Evolutionary conservation across 2,113 vertebrate genomes (phyloP), one percentile per base, ranked within the genome.

Genomic region (Scomber japonicus): DNA sequence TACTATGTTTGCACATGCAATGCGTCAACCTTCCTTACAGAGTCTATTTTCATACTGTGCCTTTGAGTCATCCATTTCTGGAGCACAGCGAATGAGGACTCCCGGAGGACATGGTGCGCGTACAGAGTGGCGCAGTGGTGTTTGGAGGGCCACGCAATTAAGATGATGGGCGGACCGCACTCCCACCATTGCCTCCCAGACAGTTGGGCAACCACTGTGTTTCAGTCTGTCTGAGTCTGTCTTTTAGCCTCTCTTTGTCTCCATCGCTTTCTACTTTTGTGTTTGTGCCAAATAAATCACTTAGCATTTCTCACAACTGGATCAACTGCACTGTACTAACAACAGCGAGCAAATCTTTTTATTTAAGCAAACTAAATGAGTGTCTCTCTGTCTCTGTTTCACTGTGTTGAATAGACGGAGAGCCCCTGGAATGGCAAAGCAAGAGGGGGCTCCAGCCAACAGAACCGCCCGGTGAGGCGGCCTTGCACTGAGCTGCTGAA

Each of bases 401-500:
- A 10, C 30, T 87, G 59, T 87, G 56, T 82, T 94, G 14, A 93
- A 82, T 96, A 99, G 98, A 97, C 92, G 85, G 98, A 99, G 94
- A 98, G 96, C 96, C 96, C 96, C 93, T 99, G 97, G 97, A 97
- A 96, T 93, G 95, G 95, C 95, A 98, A 97, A 96, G 93, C 96
- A 0, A 97, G 96, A 95, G 97, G 95, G 93, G 93, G 96, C 95
- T 96, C 96, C 94, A 94, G 96, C 94, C 96, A 96, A 88, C 97
- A 97, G 93, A 95, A 88, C 83, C 97, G 97, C 93, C 95, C 97
- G 88, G 95, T 97, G 93, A 97, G 98, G 93, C 98, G 97, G 89
- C 98, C 97, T 65, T 99, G 98, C 96, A 97, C 98, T 4, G 98
- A 99, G 95, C 96, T 99, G 91, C 97, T 99, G 88, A 99, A 99